Conservation (phyloP, 2,888 invertebrate species). For the Lasius platythorax region DNA sequence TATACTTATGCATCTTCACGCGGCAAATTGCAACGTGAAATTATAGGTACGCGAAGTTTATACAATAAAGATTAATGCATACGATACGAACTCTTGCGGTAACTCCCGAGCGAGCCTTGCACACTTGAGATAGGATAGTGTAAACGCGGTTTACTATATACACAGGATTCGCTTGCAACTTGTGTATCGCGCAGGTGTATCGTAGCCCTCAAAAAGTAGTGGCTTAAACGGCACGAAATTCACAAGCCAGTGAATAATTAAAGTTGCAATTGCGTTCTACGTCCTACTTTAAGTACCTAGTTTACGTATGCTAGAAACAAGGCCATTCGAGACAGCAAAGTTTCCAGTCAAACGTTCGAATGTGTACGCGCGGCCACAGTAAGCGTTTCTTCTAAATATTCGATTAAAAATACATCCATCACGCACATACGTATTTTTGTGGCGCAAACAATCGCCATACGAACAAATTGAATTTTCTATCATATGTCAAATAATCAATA, state of each 20-base stretch:
- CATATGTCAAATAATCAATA: background rate
- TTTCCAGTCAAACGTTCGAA: conserved; percentile 7
- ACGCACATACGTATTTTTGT: background rate
- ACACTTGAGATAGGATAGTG: conserved; percentile 37
- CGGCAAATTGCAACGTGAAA: conserved; percentile 53
- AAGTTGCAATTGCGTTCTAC: conserved; percentile 24
- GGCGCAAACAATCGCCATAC: background rate
- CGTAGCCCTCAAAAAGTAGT: conserved; percentile 39
- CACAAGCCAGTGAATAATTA: conserved; percentile 50
- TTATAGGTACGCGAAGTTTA: conserved; percentile 54
- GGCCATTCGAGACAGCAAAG: background rate
- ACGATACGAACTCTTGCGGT: conserved; percentile 52
- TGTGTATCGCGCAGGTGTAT: conserved; percentile 43
- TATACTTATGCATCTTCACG: conserved; percentile 47
- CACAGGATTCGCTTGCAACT: conserved; percentile 34
- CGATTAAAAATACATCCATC: background rate
- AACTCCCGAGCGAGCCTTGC: conserved; percentile 34
- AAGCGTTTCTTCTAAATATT: background rate
- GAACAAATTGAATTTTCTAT: background rate
- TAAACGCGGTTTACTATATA: conserved; percentile 28
- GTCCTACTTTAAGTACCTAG: conserved; percentile 31
- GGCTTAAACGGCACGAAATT: conserved; percentile 41
- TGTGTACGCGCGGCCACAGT: background rate
- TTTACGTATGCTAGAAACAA: conserved; percentile 26
- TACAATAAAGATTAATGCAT: conserved; percentile 56